phyloP scores from a whole-genome alignment of 37 sponge, comb jelly and placozoan species.

The Oopsacas minuta region DNA sequence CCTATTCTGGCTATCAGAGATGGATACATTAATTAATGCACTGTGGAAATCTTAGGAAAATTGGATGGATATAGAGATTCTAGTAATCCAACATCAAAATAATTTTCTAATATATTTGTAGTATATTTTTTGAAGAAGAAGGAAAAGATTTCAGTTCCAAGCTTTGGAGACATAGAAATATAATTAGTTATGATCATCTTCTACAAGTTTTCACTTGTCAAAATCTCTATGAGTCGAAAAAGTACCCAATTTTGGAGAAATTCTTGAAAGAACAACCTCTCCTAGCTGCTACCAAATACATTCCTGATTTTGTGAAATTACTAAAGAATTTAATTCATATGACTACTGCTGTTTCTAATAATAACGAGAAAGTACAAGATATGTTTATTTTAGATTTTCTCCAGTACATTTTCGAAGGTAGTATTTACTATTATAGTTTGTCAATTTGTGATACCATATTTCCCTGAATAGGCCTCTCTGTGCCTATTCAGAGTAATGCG shows the following conservation, averaged over 20 bases:
- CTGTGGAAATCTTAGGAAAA: too few relatives aligned
- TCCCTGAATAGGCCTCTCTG: too few relatives aligned
- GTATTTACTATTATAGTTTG: background rate
- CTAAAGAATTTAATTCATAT: background rate
- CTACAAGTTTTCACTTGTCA: background rate
- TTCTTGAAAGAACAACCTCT: background rate
- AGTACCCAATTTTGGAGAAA: background rate
- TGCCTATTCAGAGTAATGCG: too few relatives aligned
- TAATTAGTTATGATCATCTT: background rate
- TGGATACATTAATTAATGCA: too few relatives aligned
- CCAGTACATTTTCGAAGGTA: background rate
- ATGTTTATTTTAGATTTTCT: background rate
- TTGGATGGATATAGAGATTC: background rate
- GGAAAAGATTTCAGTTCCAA: background rate
- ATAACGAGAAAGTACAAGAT: background rate
- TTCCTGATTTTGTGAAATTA: background rate
- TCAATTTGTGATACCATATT: too few relatives aligned
- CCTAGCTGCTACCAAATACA: background rate
- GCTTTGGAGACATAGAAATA: slow-evolving; percentile 16
- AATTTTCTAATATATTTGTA: background rate
- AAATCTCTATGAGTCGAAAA: background rate
- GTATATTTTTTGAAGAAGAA: background rate
- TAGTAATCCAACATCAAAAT: too few relatives aligned
- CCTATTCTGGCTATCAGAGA: too few relatives aligned
- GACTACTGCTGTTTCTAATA: background rate